phyloP scores from a whole-genome alignment of 92 coral and sea anemone species.

The Pocillopora meandrina region DNA sequence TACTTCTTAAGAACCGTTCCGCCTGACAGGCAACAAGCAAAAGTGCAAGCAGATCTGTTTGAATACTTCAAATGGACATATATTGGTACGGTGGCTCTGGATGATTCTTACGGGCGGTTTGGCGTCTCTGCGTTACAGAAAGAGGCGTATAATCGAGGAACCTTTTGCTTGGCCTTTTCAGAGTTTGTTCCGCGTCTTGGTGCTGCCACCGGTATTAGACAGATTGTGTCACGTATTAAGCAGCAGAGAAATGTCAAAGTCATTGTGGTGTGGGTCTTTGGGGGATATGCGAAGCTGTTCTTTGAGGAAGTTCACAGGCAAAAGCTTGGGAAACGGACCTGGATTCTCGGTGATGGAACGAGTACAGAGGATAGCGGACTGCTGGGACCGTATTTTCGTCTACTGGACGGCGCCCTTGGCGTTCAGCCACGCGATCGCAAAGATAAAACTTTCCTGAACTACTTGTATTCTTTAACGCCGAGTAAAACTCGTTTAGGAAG shows the following conservation, averaged over 20 bases:
- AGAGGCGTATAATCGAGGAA: slow-evolving; percentile 43
- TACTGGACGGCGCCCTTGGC: slow-evolving; percentile 50
- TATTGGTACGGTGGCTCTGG: slow-evolving; percentile 61
- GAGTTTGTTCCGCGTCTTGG: slow-evolving; percentile 58
- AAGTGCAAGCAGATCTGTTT: slow-evolving; percentile 62
- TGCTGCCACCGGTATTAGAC: slow-evolving; percentile 28
- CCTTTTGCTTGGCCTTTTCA: slow-evolving; percentile 57
- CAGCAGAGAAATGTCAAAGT: slow-evolving; percentile 46
- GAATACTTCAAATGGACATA: slow-evolving; percentile 62
- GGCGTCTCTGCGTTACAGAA: slow-evolving; percentile 63
- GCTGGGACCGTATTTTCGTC: slow-evolving; percentile 15
- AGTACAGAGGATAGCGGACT: slow-evolving; percentile 17
- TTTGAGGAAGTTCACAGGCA: slow-evolving; percentile 43
- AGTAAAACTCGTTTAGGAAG: neutral
- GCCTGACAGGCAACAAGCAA: slow-evolving; percentile 61
- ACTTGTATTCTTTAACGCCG: slow-evolving; percentile 26
- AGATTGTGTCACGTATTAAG: slow-evolving; percentile 46
- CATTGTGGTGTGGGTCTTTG: slow-evolving; percentile 58
- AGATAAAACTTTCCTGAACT: slow-evolving; percentile 14
- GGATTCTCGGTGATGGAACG: slow-evolving; percentile 69
- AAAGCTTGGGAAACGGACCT: slow-evolving; percentile 42
- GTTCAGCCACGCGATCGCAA: slow-evolving; percentile 49
- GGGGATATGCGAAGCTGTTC: slow-evolving; percentile 44
- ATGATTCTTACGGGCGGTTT: slow-evolving; percentile 68
- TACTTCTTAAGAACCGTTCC: slow-evolving; percentile 67